Percentiles rank a stretch among this genome's conserved stretches.
Evolutionary conservation across 2,797 vertebrate genomes (phyloP).

Genomic region (Enteromius trimaculatus): DNA sequence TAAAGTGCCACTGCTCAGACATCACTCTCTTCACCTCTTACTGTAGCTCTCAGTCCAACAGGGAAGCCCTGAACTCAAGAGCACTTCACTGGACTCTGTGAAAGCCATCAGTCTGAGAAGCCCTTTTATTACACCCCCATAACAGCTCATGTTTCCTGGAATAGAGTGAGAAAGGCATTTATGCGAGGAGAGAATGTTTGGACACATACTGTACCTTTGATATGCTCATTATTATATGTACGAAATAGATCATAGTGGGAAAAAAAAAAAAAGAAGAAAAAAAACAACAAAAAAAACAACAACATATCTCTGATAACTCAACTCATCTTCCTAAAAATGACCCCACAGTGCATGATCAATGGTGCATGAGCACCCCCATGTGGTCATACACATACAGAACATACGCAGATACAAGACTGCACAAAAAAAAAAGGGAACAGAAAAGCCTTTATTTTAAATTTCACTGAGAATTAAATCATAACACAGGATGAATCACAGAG

Average conservation of each 20-base stretch:
- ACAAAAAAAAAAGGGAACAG: conserved; percentile 42
- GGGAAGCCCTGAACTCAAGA: conserved; percentile 37
- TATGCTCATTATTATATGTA: not conserved
- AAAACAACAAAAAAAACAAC: too few relatives aligned
- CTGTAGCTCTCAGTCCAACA: conserved; percentile 21
- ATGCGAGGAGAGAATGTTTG: not conserved
- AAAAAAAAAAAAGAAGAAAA: too few relatives aligned
- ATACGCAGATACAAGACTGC: not conserved
- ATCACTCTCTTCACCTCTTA: not conserved
- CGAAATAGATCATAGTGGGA: not conserved
- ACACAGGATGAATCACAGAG: conserved; percentile 54
- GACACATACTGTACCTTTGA: not conserved
- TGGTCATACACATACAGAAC: conserved; percentile 30
- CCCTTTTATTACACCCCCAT: conserved; percentile 3
- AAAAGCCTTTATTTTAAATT: conserved; percentile 59
- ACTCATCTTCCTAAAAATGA: not conserved
- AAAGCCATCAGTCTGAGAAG: conserved; percentile 53
- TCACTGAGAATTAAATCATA: conserved; percentile 48
- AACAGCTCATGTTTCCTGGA: conserved; percentile 34
- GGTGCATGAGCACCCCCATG: conserved; percentile 47
- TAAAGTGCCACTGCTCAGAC: conserved; percentile 10
- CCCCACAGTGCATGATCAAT: not conserved
- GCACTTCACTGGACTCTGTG: conserved; percentile 40
- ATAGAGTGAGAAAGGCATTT: not conserved
- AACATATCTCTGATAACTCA: not conserved